Conservation (phyloP, 2,888 invertebrate species). For the Drosophila differens region DNA sequence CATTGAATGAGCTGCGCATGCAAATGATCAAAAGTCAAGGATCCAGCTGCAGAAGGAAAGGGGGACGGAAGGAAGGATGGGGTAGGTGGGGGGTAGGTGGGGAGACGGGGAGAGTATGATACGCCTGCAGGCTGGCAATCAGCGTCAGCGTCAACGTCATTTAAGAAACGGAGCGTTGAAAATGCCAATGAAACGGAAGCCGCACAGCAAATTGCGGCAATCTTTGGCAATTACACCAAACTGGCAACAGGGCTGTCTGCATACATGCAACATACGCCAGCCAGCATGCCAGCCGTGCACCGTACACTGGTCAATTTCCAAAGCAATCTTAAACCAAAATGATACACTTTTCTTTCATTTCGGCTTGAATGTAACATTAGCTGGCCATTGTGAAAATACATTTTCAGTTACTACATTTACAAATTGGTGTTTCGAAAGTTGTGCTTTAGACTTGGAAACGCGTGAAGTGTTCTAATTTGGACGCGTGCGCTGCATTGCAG, state of each 20-base stretch:
- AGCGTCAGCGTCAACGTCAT: slow-evolving; percentile 68
- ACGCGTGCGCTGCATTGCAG: slow-evolving; percentile 1
- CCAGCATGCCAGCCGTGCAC: slow-evolving; percentile 6
- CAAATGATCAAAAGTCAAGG: slow-evolving; percentile 55
- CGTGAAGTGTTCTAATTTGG: slow-evolving; percentile 1
- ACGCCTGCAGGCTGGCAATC: slow-evolving; percentile 66
- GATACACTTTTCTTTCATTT: background rate
- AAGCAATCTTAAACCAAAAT: background rate
- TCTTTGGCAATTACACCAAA: slow-evolving; percentile 52
- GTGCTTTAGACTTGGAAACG: background rate
- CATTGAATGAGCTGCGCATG: slow-evolving; percentile 62
- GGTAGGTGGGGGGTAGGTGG: background rate
- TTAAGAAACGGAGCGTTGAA: slow-evolving; percentile 74
- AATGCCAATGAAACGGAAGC: slow-evolving; percentile 79
- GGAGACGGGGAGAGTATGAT: slow-evolving; percentile 6
- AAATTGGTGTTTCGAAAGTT: background rate
- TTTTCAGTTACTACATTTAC: background rate
- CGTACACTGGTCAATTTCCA: background rate
- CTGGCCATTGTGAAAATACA: background rate
- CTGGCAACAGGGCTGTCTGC: slow-evolving; percentile 32
- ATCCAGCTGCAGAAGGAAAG: background rate
- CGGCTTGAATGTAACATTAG: background rate
- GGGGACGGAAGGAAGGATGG: background rate
- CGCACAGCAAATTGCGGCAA: slow-evolving; percentile 48
- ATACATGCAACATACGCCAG: slow-evolving; percentile 1